A percentile compares a stretch with the other conserved stretches of the same genome.
Evolutionary conservation across 2,888 invertebrate genomes (phyloP).

Genomic region (Orthonychiurus folsomi): DNA sequence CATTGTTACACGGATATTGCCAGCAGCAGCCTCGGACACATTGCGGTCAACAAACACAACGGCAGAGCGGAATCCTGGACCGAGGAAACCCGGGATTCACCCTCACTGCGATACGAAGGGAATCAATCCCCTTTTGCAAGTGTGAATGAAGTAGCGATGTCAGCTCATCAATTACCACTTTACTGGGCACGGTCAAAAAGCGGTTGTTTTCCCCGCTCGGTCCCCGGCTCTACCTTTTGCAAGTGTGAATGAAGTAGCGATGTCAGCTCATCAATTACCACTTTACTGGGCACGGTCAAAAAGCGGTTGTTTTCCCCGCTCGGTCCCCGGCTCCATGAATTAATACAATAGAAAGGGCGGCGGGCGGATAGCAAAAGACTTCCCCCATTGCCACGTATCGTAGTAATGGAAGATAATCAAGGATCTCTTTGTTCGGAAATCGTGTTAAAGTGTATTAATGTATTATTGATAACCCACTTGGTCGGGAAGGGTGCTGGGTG

Average conservation of each 20-base stretch:
- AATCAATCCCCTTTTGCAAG: too few relatives aligned
- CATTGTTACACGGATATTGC: too few relatives aligned
- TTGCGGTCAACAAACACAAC: background rate
- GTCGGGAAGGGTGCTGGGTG: background rate
- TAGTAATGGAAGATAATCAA: too few relatives aligned
- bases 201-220: too few relatives aligned
- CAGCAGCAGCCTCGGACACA: background rate
- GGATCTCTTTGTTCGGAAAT: background rate
- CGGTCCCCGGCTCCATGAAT: background rate
- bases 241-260: background rate
- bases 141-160: background rate
- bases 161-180: conserved; percentile 1
- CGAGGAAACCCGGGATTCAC: too few relatives aligned
- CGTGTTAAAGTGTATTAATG: background rate
- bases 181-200: too few relatives aligned
- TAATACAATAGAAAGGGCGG: too few relatives aligned
- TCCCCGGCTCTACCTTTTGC: background rate
- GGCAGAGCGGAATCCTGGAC: too few relatives aligned
- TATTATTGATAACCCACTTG: background rate
- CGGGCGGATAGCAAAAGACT: too few relatives aligned
- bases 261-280: conserved; percentile 1
- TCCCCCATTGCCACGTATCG: too few relatives aligned
- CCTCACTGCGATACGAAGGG: too few relatives aligned
- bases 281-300: background rate
- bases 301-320: background rate